Conservation (phyloP, 2,113 vertebrate species). For the Larimichthys crocea region DNA sequence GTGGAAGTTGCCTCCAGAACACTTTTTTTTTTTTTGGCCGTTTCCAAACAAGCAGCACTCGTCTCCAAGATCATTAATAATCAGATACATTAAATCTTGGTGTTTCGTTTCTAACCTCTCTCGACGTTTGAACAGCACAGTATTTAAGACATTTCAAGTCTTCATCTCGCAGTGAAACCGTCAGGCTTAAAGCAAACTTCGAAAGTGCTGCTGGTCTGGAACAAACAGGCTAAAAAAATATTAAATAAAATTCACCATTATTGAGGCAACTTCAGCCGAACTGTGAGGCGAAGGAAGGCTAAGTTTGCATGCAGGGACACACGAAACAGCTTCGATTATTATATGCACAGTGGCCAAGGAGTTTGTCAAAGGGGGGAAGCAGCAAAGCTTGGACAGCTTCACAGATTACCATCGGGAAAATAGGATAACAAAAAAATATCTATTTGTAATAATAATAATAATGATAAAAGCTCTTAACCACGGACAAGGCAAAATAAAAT, state of each 20-base stretch:
- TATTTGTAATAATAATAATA: constrained; percentile 47
- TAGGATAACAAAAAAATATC: constrained; percentile 70
- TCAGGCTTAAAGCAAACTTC: constrained; percentile 10
- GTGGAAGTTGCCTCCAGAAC: not conserved
- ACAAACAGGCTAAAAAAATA: not conserved
- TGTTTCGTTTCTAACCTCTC: not conserved
- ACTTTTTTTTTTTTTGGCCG: not conserved
- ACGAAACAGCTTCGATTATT: constrained; percentile 52
- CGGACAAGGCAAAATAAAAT: constrained; percentile 69
- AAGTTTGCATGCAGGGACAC: constrained; percentile 74
- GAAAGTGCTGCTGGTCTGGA: not conserved
- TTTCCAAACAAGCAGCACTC: not conserved
- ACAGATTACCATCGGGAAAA: constrained; percentile 61
- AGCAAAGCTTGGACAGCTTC: constrained; percentile 64
- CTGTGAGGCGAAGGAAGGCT: constrained; percentile 51
- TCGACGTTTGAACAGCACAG: constrained; percentile 1
- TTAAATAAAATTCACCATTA: not conserved
- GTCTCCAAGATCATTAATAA: not conserved
- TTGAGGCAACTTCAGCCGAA: constrained; percentile 42
- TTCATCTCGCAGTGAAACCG: not conserved
- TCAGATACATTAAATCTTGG: not conserved
- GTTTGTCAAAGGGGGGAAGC: constrained; percentile 57
- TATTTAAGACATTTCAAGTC: not conserved
- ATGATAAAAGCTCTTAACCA: constrained; percentile 69
- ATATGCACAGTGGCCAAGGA: constrained; percentile 50